Percentiles rank a stretch among this genome's conserved stretches.
Evolutionary conservation across 2,888 invertebrate genomes (phyloP).

Genomic region (Odontocerum albicorne): DNA sequence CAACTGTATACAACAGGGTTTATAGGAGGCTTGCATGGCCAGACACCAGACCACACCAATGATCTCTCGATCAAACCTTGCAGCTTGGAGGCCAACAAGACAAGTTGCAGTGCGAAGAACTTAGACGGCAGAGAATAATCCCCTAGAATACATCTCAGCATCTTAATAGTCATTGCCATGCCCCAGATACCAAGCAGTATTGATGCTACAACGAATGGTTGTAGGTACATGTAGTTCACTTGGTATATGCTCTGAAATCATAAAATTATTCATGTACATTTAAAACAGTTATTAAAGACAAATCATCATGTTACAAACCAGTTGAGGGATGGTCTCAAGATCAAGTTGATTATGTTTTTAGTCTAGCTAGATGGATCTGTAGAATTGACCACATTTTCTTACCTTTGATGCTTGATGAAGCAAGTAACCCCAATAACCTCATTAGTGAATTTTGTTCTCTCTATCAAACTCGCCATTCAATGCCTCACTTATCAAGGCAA

Average conservation of each 20-base stretch:
- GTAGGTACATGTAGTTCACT: conserved; percentile 62
- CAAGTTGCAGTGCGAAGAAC: conserved; percentile 64
- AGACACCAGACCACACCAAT: conserved; percentile 54
- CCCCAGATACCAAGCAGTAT: conserved; percentile 72
- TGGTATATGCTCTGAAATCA: conserved; percentile 57
- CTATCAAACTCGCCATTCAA: too few species aligned
- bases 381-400: too few species aligned
- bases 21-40: conserved; percentile 66
- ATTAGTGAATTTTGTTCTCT: too few species aligned
- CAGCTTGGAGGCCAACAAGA: conserved; percentile 66
- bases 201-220: conserved; percentile 65
- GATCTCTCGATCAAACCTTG: conserved; percentile 63
- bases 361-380: too few species aligned
- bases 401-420: too few species aligned
- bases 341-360: too few species aligned
- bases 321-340: too few species aligned
- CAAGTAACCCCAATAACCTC: too few species aligned
- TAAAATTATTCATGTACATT: not conserved
- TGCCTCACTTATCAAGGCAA: too few species aligned
- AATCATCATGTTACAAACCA: too few species aligned
- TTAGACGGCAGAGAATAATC: conserved; percentile 51
- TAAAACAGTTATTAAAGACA: too few species aligned
- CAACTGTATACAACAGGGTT: conserved; percentile 68
- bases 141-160: conserved; percentile 49
- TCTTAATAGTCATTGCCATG: conserved; percentile 63